phyloP scores from a whole-genome alignment of 1,140 invertebrate species.

The Branchinecta lynchi region DNA sequence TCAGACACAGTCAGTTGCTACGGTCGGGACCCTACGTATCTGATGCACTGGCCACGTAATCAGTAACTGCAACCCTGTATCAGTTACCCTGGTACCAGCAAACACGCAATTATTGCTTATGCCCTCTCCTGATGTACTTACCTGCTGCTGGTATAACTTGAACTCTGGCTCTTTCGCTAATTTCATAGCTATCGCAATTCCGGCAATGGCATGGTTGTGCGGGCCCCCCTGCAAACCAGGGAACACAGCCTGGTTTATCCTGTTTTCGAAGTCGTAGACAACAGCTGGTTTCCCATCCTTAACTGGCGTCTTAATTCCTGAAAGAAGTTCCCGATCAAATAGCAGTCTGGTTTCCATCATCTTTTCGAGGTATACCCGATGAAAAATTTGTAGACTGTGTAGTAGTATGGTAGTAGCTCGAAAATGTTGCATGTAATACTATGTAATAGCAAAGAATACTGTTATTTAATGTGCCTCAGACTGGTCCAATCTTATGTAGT shows the following conservation, averaged over 20 bases:
- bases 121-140: constrained; percentile 26
- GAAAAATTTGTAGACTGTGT: no score
- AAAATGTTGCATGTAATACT: no score
- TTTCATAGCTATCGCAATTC: constrained; percentile 77
- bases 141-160: constrained; percentile 69
- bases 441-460: no score
- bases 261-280: constrained; percentile 69
- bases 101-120: no score
- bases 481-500: no score
- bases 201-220: constrained; percentile 81
- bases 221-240: constrained; percentile 85
- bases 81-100: no score
- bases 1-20: no score
- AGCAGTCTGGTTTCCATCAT: not conserved
- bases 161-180: constrained; percentile 68
- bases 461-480: no score
- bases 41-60: no score
- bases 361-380: not conserved
- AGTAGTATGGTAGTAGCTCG: no score
- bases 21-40: no score
- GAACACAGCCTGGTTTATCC: constrained; percentile 86
- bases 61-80: no score
- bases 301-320: constrained; percentile 42
- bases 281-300: constrained; percentile 56
- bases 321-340: constrained; percentile 18